Conservation (phyloP, 2,888 invertebrate genomes). For the Platycnemis pennipes region DNA sequence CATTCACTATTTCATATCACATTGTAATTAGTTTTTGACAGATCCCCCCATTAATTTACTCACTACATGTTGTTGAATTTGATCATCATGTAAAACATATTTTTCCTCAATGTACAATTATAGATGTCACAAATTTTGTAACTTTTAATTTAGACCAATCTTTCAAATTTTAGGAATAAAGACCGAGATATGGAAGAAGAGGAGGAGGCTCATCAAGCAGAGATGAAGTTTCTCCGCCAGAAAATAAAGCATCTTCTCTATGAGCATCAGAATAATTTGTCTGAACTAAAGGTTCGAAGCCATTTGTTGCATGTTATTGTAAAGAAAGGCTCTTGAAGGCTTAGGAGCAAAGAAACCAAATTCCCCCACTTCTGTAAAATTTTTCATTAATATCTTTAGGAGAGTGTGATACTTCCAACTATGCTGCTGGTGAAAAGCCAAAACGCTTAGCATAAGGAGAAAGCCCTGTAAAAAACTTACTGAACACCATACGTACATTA, state of each 20-base stretch:
- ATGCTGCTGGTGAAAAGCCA: background rate
- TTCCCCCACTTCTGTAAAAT: background rate
- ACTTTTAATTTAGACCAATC: background rate
- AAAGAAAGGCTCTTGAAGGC: background rate
- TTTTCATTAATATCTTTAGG: background rate
- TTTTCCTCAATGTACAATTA: too few relatives aligned
- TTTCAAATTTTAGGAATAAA: conserved; percentile 82
- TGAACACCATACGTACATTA: too few relatives aligned
- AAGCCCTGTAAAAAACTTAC: too few relatives aligned
- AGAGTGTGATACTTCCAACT: conserved; percentile 37
- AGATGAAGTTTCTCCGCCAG: conserved; percentile 93
- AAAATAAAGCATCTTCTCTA: conserved; percentile 96
- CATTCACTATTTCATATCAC: too few relatives aligned
- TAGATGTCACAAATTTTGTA: too few relatives aligned
- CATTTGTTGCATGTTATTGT: background rate
- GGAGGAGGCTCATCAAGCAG: conserved; percentile 92
- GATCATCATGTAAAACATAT: too few relatives aligned
- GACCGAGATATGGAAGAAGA: conserved; percentile 94
- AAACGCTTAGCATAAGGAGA: too few relatives aligned
- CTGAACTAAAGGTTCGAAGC: conserved; percentile 84
- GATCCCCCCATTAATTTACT: too few relatives aligned
- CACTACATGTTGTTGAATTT: too few relatives aligned
- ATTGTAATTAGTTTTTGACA: too few relatives aligned
- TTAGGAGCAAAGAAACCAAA: background rate
- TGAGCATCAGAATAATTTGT: conserved; percentile 92